phyloP scores from a whole-genome alignment of 2,797 vertebrate genomes.

The Sebastes hopkinsi region DNA sequence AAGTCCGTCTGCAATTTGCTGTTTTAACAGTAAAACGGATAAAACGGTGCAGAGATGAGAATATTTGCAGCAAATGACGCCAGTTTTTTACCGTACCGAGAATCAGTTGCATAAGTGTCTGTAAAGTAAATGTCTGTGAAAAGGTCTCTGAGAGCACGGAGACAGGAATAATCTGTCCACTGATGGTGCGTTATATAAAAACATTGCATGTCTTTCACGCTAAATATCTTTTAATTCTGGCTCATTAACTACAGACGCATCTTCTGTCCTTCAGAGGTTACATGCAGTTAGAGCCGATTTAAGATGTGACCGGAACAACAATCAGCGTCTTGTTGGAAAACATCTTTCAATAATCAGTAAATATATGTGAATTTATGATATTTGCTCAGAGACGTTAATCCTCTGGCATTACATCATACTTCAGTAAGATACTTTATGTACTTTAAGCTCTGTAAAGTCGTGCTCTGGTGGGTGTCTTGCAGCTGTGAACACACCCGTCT shows the following conservation, averaged over 20 bases:
- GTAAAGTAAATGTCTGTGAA: neutral
- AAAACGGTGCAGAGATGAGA: neutral
- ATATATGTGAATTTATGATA: neutral
- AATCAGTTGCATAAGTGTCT: neutral
- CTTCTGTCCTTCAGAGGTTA: neutral
- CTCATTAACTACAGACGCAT: neutral
- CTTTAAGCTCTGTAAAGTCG: neutral
- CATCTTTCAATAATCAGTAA: neutral
- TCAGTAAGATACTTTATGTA: neutral
- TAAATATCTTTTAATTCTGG: neutral
- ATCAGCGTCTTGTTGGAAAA: neutral
- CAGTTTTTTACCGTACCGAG: neutral
- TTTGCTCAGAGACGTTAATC: neutral
- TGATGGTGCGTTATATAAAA: neutral
- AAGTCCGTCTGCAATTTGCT: neutral
- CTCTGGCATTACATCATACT: neutral
- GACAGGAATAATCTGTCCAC: neutral
- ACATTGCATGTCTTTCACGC: fast-evolving
- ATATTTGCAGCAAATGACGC: neutral
- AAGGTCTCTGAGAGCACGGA: neutral
- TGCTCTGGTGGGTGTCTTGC: neutral
- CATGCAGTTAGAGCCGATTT: fast-evolving
- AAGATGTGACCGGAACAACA: fast-evolving
- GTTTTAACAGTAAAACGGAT: neutral
- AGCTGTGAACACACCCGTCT: constrained; percentile 28